Conservation (phyloP, 2,888 invertebrate genomes). For the Norana najaformis region DNA sequence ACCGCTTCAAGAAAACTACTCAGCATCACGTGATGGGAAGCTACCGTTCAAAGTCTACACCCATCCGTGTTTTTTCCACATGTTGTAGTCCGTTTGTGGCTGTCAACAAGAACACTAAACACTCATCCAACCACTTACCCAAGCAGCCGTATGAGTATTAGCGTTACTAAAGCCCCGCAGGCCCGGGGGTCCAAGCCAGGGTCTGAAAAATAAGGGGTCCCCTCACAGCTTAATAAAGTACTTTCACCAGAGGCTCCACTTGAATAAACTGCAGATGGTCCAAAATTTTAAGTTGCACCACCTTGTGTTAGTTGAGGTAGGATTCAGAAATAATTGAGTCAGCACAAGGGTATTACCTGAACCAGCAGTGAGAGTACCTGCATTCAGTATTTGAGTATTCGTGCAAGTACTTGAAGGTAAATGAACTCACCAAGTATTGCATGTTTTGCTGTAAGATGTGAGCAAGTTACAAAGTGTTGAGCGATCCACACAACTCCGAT, state of each 20-base stretch:
- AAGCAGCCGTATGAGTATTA: neutral
- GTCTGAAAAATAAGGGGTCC: too few relatives aligned
- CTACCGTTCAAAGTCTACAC: neutral
- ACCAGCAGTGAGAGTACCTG: neutral
- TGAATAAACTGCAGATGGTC: too few relatives aligned
- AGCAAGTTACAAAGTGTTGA: conserved; percentile 72
- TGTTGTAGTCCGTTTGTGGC: neutral
- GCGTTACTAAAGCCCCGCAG: too few relatives aligned
- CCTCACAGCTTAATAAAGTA: too few relatives aligned
- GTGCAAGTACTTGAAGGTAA: neutral
- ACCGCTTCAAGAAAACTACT: too few relatives aligned
- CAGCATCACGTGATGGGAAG: neutral
- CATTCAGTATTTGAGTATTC: neutral
- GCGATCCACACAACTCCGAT: conserved; percentile 76
- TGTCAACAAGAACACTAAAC: neutral
- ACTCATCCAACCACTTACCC: neutral
- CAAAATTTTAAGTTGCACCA: too few relatives aligned
- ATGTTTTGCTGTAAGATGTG: conserved; percentile 71
- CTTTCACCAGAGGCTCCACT: too few relatives aligned
- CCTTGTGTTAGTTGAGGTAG: too few relatives aligned
- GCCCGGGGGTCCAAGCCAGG: too few relatives aligned
- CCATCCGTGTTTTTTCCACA: neutral
- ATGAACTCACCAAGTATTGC: conserved; percentile 72
- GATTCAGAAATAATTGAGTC: neutral
- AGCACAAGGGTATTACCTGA: too few relatives aligned